Evolutionary conservation across 2,113 vertebrate genomes (phyloP), one percentile per base, ranked within the genome.

Genomic region (Puntigrus tetrazona): DNA sequence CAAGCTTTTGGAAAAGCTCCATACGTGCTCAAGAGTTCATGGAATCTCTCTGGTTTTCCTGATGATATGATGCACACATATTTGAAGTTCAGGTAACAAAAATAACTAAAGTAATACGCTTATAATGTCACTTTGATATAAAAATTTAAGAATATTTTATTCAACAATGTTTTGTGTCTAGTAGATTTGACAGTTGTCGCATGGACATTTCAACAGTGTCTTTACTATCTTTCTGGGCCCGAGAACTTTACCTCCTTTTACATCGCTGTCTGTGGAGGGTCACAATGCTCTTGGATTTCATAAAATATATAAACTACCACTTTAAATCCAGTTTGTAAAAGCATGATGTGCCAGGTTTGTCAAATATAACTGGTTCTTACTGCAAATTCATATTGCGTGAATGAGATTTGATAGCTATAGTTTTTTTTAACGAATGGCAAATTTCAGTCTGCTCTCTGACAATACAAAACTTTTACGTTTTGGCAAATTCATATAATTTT

Each of bases 1-100:
- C 77, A 78, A 63, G 63, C 55, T 38, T n/a, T 78, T 78, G 55
- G 77, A 78, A 36, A 77, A 25, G 22, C 6, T 55, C 75, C 75
- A 78, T 25, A 25, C 57, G 0, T 63, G n/a, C 22, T 25, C 55
- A 79, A 20, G 55, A 61, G 55, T 43, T 61, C 36, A 76, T 41
- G n/a, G 76, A 77, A 77, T 57, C 36, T 77, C 6, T n/a, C 29
- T n/a, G 22, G 69, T 14, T 72, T 25, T 18, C 27, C 29, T 52
- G 45, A 61, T 25, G 22, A 57, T n/a, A 20, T 20, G 16, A 57
- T 2, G 52, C 52, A 55, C 52, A 55, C 20, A 50, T 50, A 20
- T 55, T 55, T 6, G 7, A n/a, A 55, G 7, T 8, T 55, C 20
- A 55, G 20, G 20, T 22, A 55, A 55, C 7, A 55, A 50, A 50